phyloP scores from a whole-genome alignment of 2,888 invertebrate species.

The Gasteruption jaculator region DNA sequence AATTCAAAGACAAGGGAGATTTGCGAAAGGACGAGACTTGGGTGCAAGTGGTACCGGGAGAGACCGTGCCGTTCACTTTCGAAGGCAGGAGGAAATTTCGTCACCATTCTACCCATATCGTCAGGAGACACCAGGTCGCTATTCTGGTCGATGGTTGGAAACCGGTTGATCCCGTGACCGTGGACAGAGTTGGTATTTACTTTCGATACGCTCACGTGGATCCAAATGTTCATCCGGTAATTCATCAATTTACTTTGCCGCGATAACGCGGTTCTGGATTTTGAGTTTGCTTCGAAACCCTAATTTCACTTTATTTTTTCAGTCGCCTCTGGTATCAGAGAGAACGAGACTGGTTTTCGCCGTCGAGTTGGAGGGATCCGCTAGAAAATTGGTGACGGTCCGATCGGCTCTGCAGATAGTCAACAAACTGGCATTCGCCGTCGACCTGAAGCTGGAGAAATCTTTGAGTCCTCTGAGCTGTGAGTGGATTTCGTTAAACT shows the following conservation, averaged over 20 bases:
- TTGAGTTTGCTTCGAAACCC: slow-evolving; percentile 2
- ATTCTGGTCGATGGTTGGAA: slow-evolving; percentile 90
- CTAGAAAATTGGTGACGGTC: slow-evolving; percentile 88
- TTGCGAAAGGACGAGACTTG: slow-evolving; percentile 59
- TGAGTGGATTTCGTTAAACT: slow-evolving; percentile 29
- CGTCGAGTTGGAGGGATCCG: slow-evolving; percentile 88
- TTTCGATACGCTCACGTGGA: slow-evolving; percentile 66
- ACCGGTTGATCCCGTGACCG: slow-evolving; percentile 80
- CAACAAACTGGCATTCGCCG: slow-evolving; percentile 70
- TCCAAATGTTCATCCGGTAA: slow-evolving; percentile 30
- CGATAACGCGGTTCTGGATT: background rate
- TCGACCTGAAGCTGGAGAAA: slow-evolving; percentile 70
- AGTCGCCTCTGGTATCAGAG: slow-evolving; percentile 28
- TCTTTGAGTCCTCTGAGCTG: slow-evolving; percentile 50
- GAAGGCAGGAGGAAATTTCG: slow-evolving; percentile 68
- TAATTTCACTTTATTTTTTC: slow-evolving; percentile 6
- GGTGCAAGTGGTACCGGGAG: slow-evolving; percentile 69
- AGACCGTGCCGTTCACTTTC: slow-evolving; percentile 83
- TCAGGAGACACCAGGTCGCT: slow-evolving; percentile 80
- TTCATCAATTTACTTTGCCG: slow-evolving; percentile 3
- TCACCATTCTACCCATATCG: slow-evolving; percentile 71
- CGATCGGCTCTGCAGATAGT: slow-evolving; percentile 81
- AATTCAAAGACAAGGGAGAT: slow-evolving; percentile 44
- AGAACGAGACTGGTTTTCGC: slow-evolving; percentile 84
- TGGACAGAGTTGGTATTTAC: slow-evolving; percentile 93